These are phyloP conservation scores for Trogon melanurus DNA, from an alignment of 2,113 vertebrate genomes.

Conservation along the genomic window DNA sequence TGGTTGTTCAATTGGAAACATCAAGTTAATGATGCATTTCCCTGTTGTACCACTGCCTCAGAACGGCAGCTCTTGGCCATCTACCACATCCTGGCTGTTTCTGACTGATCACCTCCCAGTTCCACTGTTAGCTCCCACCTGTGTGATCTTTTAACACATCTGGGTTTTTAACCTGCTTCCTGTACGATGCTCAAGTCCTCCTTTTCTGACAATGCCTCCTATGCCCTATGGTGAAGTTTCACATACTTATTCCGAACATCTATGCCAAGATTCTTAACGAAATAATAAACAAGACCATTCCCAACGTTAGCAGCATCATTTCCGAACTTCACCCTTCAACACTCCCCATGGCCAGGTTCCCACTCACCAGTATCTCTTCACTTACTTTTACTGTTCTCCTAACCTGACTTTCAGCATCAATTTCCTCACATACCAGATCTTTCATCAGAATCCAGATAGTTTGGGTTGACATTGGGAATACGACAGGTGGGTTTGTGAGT, in stretches of 20 bases:
- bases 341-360: background rate
- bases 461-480: background rate
- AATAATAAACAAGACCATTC: background rate
- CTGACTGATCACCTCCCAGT: background rate
- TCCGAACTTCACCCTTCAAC: background rate
- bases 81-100: background rate
- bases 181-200: background rate
- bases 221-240: background rate
- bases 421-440: background rate
- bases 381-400: background rate
- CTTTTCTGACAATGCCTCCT: background rate
- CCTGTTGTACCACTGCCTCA: background rate
- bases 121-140: background rate
- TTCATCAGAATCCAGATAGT: background rate
- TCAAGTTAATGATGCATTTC: background rate
- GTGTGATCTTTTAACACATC: background rate
- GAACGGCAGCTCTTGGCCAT: background rate
- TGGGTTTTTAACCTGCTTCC: background rate
- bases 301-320: background rate
- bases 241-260: background rate
- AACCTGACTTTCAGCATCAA: background rate
- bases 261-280: background rate
- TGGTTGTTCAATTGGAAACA: background rate
- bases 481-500: background rate
- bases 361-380: background rate